These are phyloP conservation scores for Pristionchus entomophagus DNA, from an alignment of 2,888 invertebrate genomes.

Conservation along the genomic window DNA sequence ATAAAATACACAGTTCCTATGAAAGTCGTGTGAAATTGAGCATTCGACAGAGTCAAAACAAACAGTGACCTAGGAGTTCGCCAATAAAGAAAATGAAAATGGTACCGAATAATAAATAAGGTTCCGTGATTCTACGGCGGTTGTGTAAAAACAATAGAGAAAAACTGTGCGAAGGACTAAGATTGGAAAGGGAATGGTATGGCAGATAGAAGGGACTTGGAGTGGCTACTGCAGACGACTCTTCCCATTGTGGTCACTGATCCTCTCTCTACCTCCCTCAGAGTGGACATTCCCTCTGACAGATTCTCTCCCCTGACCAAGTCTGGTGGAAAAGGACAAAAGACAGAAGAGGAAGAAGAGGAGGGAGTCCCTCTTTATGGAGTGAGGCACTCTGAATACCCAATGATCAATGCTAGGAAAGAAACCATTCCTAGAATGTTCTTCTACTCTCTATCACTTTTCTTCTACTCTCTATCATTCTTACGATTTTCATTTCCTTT, in stretches of 20 bases:
- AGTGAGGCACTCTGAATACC: neutral
- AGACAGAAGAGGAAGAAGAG: neutral
- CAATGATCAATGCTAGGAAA: neutral
- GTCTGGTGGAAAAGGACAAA: constrained; percentile 33
- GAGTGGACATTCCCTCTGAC: constrained; percentile 3
- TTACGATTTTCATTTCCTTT: too few relatives aligned
- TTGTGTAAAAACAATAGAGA: neutral
- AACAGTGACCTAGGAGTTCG: neutral
- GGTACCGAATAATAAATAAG: neutral
- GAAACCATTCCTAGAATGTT: constrained; percentile 9
- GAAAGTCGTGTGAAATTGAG: neutral
- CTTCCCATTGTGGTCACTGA: neutral
- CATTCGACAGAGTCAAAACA: neutral
- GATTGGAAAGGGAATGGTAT: neutral
- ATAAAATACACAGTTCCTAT: too few relatives aligned
- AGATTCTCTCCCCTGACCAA: neutral
- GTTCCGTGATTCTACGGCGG: too few relatives aligned
- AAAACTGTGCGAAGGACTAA: neutral
- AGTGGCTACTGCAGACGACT: too few relatives aligned
- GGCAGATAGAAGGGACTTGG: too few relatives aligned
- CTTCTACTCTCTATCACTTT: too few relatives aligned
- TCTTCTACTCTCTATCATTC: too few relatives aligned
- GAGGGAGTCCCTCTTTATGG: constrained; percentile 30
- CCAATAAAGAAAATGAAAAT: neutral
- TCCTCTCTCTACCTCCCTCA: neutral